phyloP scores from a whole-genome alignment of 2,888 invertebrate species.

The Tuta absoluta region DNA sequence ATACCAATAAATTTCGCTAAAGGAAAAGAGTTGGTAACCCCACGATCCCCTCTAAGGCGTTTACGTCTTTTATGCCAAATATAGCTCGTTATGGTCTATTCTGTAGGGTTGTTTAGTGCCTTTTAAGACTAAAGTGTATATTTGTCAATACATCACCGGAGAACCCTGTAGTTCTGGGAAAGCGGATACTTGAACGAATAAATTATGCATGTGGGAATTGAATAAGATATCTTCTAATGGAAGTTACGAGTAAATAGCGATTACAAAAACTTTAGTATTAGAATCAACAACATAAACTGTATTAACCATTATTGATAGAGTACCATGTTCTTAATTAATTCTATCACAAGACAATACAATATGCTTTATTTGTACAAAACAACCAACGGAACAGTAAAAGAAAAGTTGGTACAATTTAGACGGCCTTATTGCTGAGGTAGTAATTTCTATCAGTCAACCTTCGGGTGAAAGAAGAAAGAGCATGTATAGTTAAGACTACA shows the following conservation, averaged over 20 bases:
- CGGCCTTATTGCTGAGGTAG: too few relatives aligned
- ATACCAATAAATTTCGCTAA: background rate
- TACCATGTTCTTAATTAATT: too few relatives aligned
- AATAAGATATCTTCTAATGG: background rate
- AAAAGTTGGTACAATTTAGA: too few relatives aligned
- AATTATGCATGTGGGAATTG: conserved; percentile 10
- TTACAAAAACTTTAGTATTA: background rate
- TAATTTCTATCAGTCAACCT: too few relatives aligned
- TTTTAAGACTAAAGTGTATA: conserved; percentile 17
- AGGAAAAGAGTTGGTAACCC: background rate
- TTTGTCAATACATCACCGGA: conserved; percentile 11
- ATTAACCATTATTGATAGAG: too few relatives aligned
- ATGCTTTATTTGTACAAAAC: too few relatives aligned
- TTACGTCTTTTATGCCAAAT: conserved; percentile 29
- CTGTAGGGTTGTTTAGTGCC: conserved; percentile 20
- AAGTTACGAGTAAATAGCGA: background rate
- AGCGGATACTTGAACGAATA: background rate
- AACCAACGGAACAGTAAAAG: too few relatives aligned
- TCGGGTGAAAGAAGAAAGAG: too few relatives aligned
- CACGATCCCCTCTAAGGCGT: conserved; percentile 11
- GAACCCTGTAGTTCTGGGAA: conserved; percentile 5
- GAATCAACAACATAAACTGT: background rate
- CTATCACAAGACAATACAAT: too few relatives aligned
- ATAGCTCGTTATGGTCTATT: conserved; percentile 29
- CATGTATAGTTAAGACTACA: too few relatives aligned